Evolutionary conservation across 1,140 invertebrate species (phyloP).

Genomic region (Harlomillsia oculata): DNA sequence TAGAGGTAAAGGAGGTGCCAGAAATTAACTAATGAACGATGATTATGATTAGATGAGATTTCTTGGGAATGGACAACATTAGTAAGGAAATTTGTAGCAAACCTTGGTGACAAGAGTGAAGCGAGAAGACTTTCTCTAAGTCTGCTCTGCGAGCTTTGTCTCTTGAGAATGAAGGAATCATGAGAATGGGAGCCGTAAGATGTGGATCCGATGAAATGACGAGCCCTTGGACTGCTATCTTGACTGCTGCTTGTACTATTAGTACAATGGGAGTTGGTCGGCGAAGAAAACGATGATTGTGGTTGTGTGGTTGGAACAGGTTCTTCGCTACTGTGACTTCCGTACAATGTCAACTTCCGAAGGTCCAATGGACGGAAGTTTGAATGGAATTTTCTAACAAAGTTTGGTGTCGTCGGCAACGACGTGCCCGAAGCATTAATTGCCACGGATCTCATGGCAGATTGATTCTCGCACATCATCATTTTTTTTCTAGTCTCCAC

Average conservation of each 20-base stretch:
- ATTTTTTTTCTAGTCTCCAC: constrained; percentile 18
- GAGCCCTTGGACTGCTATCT: constrained; percentile 24
- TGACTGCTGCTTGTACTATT: constrained; percentile 24
- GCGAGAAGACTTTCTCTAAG: constrained; percentile 30
- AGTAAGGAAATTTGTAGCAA: too few species aligned
- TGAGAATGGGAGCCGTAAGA: constrained; percentile 21
- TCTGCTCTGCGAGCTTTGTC: constrained; percentile 33
- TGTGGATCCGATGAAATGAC: constrained; percentile 16
- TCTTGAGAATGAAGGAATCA: constrained; percentile 34
- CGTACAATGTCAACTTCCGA: constrained; percentile 32
- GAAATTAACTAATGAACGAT: too few species aligned
- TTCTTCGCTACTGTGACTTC: constrained; percentile 16
- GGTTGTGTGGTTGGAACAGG: constrained; percentile 3
- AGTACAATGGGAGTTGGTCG: constrained; percentile 14
- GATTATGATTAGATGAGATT: too few species aligned
- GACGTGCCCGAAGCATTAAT: constrained; percentile 3
- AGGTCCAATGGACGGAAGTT: constrained; percentile 35
- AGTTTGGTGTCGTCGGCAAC: constrained; percentile 31
- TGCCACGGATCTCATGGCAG: constrained; percentile 9
- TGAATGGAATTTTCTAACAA: constrained; percentile 33
- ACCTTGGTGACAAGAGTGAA: constrained; percentile 34
- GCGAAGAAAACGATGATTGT: constrained; percentile 11
- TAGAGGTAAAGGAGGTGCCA: too few species aligned
- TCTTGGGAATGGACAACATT: too few species aligned
- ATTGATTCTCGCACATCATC: constrained; percentile 32